These are phyloP conservation scores for Molorchus minor DNA, from an alignment of 2,888 invertebrate genomes.

Conservation along the genomic window DNA sequence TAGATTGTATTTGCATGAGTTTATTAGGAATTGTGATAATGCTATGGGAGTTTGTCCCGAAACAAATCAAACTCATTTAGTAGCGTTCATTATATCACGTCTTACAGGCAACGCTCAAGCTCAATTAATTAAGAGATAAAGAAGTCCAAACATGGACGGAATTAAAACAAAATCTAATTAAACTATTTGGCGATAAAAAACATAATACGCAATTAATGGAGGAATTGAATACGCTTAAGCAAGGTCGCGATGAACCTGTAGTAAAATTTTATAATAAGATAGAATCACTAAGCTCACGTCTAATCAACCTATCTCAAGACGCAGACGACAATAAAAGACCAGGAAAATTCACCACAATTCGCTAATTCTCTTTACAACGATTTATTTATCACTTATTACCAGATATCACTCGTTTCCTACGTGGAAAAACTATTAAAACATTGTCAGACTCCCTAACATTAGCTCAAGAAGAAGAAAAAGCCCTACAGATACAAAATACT, in stretches of 20 bases:
- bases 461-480: conserved; percentile 4
- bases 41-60: neutral
- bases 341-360: neutral
- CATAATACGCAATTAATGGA: conserved; percentile 4
- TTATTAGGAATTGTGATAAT: neutral
- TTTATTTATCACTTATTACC: neutral
- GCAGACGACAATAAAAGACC: neutral
- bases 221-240: conserved; percentile 1
- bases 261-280: neutral
- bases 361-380: neutral
- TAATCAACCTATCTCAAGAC: neutral
- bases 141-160: neutral
- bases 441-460: neutral
- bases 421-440: neutral
- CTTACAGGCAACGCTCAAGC: neutral
- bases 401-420: neutral
- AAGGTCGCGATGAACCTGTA: neutral
- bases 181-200: conserved; percentile 4
- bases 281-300: neutral
- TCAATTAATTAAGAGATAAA: neutral
- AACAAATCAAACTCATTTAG: neutral
- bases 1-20: too few relatives aligned
- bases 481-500: too few relatives aligned
- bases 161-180: neutral
- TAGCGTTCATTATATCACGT: neutral